Base-by-base conservation (phyloP, 2,113 vertebrate genomes). In the Acinonyx jubatus region DNA sequence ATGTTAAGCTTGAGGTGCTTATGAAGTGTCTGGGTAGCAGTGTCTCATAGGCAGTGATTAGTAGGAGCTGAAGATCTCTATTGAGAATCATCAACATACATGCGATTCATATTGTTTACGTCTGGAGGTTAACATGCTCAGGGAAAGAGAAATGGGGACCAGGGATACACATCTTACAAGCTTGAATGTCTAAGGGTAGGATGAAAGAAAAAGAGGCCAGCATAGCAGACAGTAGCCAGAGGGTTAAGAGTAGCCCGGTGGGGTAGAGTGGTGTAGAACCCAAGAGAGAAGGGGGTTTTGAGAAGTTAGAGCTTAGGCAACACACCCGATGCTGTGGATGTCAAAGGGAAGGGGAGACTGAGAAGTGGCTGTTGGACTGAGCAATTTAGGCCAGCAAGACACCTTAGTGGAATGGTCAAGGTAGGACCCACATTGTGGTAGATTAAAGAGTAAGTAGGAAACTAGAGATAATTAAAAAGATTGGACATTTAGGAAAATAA, bases 341-440 rank as follows among this genome's bases (percentile, higher is more conserved):
- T 66, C 57, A 61, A 36, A 33, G 25, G 33, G 18, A 63, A 76
- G 8, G 41, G 16, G 50, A 41, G 3, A 4, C 78, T 68, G 55
- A 73, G 80, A 73, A n/a, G 78, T 38, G n/a, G 27, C 14, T 15
- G 1, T 23, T 57, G 57, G 36, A 41, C 12, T 6, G 25, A 68
- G 65, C 41, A 4, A 2, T 23, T 41, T 41, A 5, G 29, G 1
- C 41, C 55, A 38, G 0, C 0, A 5, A 45, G 80, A 52, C 27
- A 21, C 25, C 69, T 19, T 4, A 21, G 5, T 52, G 65, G 45
- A 69, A 18, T 15, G 36, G 3, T 36, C 4, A 7, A 8, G 31
- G 50, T 16, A 38, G 41, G 80, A 86, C 52, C 76, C 48, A 45
- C 33, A 4, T 13, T 41, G 10, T 57, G 36, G 66, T 52, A 50